phyloP scores from a whole-genome alignment of 2,888 invertebrate genomes.

The Trisateles emortualis region DNA sequence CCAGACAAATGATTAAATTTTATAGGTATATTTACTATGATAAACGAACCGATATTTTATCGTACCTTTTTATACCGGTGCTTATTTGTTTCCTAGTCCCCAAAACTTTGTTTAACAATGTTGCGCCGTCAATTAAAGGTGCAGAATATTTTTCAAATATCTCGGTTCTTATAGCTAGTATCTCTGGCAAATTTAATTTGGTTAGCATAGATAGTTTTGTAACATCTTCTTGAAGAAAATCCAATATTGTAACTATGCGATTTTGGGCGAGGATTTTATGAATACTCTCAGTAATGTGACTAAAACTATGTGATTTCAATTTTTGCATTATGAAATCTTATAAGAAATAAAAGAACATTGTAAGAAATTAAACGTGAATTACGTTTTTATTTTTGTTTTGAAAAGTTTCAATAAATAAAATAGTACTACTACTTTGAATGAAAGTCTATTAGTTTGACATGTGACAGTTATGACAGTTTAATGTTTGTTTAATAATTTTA shows the following conservation, averaged over 20 bases:
- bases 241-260: slow-evolving; percentile 84
- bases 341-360: not conserved
- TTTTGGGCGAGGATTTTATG: slow-evolving; percentile 79
- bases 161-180: slow-evolving; percentile 68
- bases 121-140: slow-evolving; percentile 61
- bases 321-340: slow-evolving; percentile 58
- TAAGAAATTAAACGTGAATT: not conserved
- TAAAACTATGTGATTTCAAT: slow-evolving; percentile 55
- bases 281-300: slow-evolving; percentile 69
- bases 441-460: too few relatives aligned
- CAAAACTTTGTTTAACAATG: slow-evolving; percentile 61
- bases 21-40: slow-evolving; percentile 10
- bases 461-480: too few relatives aligned
- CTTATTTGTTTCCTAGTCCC: slow-evolving; percentile 62
- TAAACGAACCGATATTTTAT: not conserved
- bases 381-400: not conserved
- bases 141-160: slow-evolving; percentile 85
- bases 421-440: too few relatives aligned
- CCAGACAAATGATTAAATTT: slow-evolving; percentile 1
- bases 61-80: slow-evolving; percentile 85
- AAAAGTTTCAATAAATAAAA: too few relatives aligned
- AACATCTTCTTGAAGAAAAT: slow-evolving; percentile 87
- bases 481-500: too few relatives aligned
- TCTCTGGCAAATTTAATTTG: slow-evolving; percentile 80
- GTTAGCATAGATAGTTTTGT: slow-evolving; percentile 82